phyloP scores from a whole-genome alignment of 1,140 invertebrate species.

The Manduca sexta region DNA sequence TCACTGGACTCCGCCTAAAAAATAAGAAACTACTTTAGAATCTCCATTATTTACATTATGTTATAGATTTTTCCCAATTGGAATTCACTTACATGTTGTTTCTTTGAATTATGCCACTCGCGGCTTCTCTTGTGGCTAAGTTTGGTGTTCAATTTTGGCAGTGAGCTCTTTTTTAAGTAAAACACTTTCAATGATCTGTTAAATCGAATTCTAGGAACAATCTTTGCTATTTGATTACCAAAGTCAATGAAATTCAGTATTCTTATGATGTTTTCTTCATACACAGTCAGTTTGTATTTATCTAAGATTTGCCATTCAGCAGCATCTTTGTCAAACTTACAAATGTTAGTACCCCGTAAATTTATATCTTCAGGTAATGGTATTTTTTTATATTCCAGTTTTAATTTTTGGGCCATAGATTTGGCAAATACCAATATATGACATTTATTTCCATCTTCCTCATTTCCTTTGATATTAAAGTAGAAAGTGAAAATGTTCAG shows the following conservation, averaged over 20 bases:
- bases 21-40: background rate
- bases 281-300: constrained; percentile 69
- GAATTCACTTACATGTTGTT: constrained; percentile 39
- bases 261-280: constrained; percentile 80
- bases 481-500: constrained; percentile 63
- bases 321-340: constrained; percentile 77
- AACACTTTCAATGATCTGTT: constrained; percentile 71
- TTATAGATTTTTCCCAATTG: background rate
- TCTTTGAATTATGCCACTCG: constrained; percentile 63
- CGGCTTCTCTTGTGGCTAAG: constrained; percentile 50
- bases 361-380: constrained; percentile 83
- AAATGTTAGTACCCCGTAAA: constrained; percentile 79
- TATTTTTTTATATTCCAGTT: constrained; percentile 74
- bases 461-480: constrained; percentile 45
- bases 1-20: constrained; percentile 23
- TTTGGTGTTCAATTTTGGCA: constrained; percentile 49
- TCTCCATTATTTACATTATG: background rate
- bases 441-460: constrained; percentile 23
- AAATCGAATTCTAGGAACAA: constrained; percentile 76
- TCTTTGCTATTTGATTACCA: constrained; percentile 78
- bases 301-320: constrained; percentile 79
- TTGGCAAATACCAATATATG: constrained; percentile 45
- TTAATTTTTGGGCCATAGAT: constrained; percentile 52
- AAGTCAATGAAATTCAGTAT: constrained; percentile 82
- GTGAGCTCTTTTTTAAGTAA: constrained; percentile 50